Evolutionary conservation across 2,888 invertebrate genomes (phyloP).

Genomic region (Caradrina clavipalpis): DNA sequence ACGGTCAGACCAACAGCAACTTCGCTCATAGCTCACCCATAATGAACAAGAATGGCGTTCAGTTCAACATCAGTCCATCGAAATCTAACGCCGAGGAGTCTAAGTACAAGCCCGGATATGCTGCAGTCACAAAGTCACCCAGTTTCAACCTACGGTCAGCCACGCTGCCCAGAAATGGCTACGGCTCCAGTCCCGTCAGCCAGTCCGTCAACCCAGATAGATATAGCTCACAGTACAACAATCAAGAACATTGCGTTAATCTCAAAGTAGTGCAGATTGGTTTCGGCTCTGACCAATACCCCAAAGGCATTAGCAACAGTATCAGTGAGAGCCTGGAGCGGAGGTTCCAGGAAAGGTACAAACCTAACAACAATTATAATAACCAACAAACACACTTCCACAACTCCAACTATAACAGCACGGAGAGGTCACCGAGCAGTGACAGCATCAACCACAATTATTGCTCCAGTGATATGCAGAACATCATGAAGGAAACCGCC

Average conservation of each 20-base stretch:
- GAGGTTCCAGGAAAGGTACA: conserved; percentile 89
- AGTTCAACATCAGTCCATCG: conserved; percentile 88
- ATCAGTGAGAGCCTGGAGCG: conserved; percentile 86
- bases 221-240: conserved; percentile 89
- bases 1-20: conserved; percentile 80
- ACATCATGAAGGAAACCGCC: conserved; percentile 89
- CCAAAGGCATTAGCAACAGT: conserved; percentile 89
- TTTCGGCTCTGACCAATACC: conserved; percentile 91
- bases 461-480: conserved; percentile 85
- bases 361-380: conserved; percentile 84
- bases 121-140: conserved; percentile 85
- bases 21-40: conserved; percentile 89
- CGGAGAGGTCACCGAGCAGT: conserved; percentile 86
- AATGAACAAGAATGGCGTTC: conserved; percentile 90
- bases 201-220: conserved; percentile 87
- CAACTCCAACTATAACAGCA: conserved; percentile 83
- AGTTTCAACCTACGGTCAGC: conserved; percentile 91
- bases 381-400: conserved; percentile 83
- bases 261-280: conserved; percentile 92
- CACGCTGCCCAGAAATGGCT: conserved; percentile 94
- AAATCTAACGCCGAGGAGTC: conserved; percentile 87
- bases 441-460: conserved; percentile 88
- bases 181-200: conserved; percentile 81
- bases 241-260: conserved; percentile 89
- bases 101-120: conserved; percentile 83